Percentiles rank a stretch among this genome's conserved stretches.
Conservation (phyloP, 2,113 vertebrate genomes). For the Smithornis capensis region DNA sequence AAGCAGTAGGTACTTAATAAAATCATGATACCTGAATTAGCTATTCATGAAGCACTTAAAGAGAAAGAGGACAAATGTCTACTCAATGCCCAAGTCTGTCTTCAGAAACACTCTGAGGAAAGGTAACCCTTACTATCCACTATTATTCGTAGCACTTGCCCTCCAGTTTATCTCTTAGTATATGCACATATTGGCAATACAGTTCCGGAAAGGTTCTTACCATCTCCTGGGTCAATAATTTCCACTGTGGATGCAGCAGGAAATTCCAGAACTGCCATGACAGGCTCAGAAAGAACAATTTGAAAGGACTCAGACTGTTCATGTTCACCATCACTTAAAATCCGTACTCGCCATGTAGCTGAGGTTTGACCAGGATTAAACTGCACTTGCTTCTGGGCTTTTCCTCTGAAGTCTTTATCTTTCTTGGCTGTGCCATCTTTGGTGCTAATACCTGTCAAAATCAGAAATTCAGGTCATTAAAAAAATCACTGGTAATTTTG, state of each 20-base stretch:
- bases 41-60: neutral
- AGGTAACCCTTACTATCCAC: neutral
- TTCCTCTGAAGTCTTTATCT: slow-evolving; percentile 89
- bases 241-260: slow-evolving; percentile 83
- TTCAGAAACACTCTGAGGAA: neutral
- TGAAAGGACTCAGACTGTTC: slow-evolving; percentile 89
- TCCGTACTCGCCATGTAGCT: slow-evolving; percentile 84
- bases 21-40: neutral
- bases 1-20: neutral
- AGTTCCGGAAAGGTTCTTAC: slow-evolving; percentile 66
- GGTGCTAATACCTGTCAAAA: slow-evolving; percentile 84
- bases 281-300: slow-evolving; percentile 88
- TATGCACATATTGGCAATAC: neutral
- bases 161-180: neutral
- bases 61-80: neutral
- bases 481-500: neutral
- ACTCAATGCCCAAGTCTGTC: neutral
- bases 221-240: slow-evolving; percentile 90
- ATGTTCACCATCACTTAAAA: slow-evolving; percentile 83
- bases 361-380: slow-evolving; percentile 91
- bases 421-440: slow-evolving; percentile 85
- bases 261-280: slow-evolving; percentile 87
- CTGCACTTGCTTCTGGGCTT: slow-evolving; percentile 91
- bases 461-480: neutral
- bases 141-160: neutral